phyloP scores from a whole-genome alignment of 2,797 vertebrate species.

The Coluber constrictor region DNA sequence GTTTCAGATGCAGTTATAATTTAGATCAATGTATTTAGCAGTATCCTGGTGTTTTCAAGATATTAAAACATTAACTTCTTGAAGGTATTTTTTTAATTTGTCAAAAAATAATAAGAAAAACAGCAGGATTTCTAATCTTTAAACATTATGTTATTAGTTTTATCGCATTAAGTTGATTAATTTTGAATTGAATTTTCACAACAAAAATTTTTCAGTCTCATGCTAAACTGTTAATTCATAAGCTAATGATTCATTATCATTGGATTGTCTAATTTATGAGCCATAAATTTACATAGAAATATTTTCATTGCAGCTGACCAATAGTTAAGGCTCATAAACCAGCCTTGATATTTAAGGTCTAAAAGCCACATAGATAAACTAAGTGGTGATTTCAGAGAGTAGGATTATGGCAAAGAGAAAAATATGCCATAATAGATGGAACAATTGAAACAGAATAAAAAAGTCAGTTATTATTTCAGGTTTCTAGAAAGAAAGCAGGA shows the following conservation, averaged over 20 bases:
- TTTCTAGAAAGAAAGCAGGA: not conserved
- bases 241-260: not conserved
- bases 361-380: not conserved
- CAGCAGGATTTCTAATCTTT: not conserved
- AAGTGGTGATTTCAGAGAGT: not conserved
- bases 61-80: constrained; percentile 19
- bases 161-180: not conserved
- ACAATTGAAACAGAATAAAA: not conserved
- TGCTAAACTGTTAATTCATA: not conserved
- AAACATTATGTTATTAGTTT: not conserved
- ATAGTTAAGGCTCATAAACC: not conserved
- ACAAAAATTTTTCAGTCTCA: not conserved
- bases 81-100: constrained; percentile 6
- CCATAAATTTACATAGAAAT: not conserved
- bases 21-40: not conserved
- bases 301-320: not conserved
- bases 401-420: not conserved
- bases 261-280: not conserved
- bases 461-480: not conserved
- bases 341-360: not conserved
- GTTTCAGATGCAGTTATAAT: not conserved
- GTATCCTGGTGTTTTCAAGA: not conserved
- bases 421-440: not conserved
- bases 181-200: not conserved
- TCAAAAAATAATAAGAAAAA: constrained; percentile 16